Evolutionary conservation across 2,888 invertebrate genomes (phyloP), one percentile per base, ranked within the genome.

Genomic region (Macaria liturata): DNA sequence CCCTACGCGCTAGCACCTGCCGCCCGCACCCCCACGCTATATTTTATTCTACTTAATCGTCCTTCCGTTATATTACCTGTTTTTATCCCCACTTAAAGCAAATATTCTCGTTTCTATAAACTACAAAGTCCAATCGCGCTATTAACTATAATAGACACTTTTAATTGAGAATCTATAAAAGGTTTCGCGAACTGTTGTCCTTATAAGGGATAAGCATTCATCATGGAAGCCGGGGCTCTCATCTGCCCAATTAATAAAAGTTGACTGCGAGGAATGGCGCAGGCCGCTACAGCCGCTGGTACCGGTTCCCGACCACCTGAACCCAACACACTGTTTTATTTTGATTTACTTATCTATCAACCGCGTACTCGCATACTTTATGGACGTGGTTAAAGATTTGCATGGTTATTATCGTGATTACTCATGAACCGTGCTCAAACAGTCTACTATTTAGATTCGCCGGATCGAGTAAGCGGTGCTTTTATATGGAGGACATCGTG

Each of bases 171-270:
- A 89, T 89, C 90, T 91, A 91, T 90, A 91, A 91, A 91, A 91
- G 90, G 91, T 89, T 91, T 91, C 82, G 90, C 88, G 83, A 87
- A 89, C 82, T 81, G 84, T 74, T 81, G 73, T 66, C 90, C 88
- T 68, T 91, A 90, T 86, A 91, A 73, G 91, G 91, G 63, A 71
- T 78, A 85, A 78, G 84, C 84, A 91, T 91, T 91, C 91, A 89
- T 91, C 91, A 87, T 87, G 86, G 83, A 76, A 83, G 83, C 82
- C 80, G 81, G 79, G 84, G 85, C 84, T 89, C 90, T 91, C 91
- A 91, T 91, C 91, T 91, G 91, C 90, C 90, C 91, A 91, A 91
- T 91, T 91, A 91, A 91, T 91, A 91, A 91, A 89, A 86, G 88
- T 89, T 88, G 90, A 88, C 85, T 88, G 83, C 79, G 80, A 88